A percentile compares a stretch with the other conserved stretches of the same genome.
Conservation (phyloP, 2,113 vertebrate genomes). For the Diglossa brunneiventris region DNA sequence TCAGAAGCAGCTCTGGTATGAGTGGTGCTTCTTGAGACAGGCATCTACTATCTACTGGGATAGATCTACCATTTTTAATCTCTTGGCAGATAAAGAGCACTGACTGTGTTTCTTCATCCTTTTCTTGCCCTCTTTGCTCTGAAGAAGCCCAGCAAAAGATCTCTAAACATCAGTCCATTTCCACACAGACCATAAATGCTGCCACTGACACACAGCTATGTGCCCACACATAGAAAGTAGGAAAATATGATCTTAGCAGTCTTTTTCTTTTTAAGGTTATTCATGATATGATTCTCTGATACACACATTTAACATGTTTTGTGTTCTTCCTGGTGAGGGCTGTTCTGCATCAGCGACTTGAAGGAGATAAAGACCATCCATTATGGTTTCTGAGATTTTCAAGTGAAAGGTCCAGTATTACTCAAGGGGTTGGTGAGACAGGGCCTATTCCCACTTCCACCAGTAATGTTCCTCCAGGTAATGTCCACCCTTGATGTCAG, state of each 20-base stretch:
- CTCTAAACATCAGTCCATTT: neutral
- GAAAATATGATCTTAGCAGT: fast-evolving
- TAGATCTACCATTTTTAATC: neutral
- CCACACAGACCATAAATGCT: neutral
- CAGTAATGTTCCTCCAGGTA: neutral
- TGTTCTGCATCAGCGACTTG: neutral
- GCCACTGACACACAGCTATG: too few relatives aligned
- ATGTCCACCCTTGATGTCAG: neutral
- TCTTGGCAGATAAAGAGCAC: neutral
- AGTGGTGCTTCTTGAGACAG: neutral
- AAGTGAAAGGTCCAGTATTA: neutral
- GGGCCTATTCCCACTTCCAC: neutral
- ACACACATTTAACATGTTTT: neutral
- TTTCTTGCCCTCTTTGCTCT: neutral
- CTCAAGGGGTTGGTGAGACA: neutral
- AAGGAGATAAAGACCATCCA: neutral
- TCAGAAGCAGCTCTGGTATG: neutral
- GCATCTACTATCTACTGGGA: neutral
- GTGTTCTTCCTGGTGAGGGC: neutral
- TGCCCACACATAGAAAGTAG: too few relatives aligned
- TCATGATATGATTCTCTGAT: neutral
- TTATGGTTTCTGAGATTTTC: neutral
- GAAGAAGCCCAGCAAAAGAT: neutral
- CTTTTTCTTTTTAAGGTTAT: neutral
- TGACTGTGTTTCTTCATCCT: neutral